Percentiles rank a stretch among this genome's conserved stretches.
These are phyloP conservation scores for Mesembrinibis cayennensis DNA, from an alignment of 2,113 vertebrate genomes.

Conservation along the genomic window DNA sequence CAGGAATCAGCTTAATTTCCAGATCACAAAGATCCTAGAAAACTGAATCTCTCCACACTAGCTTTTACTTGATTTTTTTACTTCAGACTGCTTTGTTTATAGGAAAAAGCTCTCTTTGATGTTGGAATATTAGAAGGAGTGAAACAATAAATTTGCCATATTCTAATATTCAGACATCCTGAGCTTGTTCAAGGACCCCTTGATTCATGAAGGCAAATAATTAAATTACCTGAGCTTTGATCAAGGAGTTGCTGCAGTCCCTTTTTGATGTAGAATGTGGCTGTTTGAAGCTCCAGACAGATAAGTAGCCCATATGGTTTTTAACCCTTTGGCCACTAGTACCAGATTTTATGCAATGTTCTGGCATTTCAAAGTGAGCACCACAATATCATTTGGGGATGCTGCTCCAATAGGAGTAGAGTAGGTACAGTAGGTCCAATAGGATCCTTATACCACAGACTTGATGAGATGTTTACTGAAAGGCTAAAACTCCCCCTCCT, in stretches of 20 bases:
- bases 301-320: neutral
- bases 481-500: neutral
- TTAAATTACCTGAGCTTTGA: conserved; percentile 69
- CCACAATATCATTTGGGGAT: neutral
- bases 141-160: conserved; percentile 62
- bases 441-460: neutral
- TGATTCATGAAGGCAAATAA: conserved; percentile 57
- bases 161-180: conserved; percentile 38
- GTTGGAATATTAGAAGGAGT: conserved; percentile 24
- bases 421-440: neutral
- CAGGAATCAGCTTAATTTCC: neutral
- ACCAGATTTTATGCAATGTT: neutral
- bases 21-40: neutral
- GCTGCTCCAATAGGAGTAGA: neutral
- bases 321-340: conserved; percentile 9
- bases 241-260: conserved; percentile 10
- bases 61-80: conserved; percentile 2
- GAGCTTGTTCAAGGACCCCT: conserved; percentile 39
- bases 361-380: neutral
- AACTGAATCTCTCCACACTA: neutral
- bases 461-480: neutral
- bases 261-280: conserved; percentile 32
- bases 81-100: conserved; percentile 18
- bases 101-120: conserved; percentile 37
- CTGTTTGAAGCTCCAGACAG: conserved; percentile 29